These are phyloP conservation scores for Drosophila biarmipes DNA, from an alignment of 1,140 invertebrate genomes.

Conservation along the genomic window DNA sequence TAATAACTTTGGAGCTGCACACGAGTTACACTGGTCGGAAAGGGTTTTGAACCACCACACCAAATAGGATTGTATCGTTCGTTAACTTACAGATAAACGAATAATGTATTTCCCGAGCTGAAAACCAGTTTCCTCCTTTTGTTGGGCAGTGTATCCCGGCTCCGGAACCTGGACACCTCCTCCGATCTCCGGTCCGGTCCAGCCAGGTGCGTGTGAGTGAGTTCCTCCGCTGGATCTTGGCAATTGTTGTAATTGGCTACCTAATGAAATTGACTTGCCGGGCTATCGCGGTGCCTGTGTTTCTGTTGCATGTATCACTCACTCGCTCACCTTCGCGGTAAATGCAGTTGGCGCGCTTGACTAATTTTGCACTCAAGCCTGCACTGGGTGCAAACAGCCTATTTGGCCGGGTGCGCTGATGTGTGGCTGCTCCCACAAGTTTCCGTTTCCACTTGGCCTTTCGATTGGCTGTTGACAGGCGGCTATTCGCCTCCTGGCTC, in stretches of 20 bases:
- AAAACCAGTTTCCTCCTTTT: no score
- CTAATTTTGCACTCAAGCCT: conserved; percentile 61
- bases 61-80: no score
- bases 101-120: no score
- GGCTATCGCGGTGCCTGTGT: background rate
- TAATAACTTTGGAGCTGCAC: conserved; percentile 50
- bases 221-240: conserved; percentile 26
- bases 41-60: background rate
- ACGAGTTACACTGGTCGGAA: conserved; percentile 26
- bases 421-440: conserved; percentile 56
- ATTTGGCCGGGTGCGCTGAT: conserved; percentile 27
- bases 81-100: no score
- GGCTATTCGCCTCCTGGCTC: background rate
- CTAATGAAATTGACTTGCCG: conserved; percentile 60
- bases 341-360: conserved; percentile 63
- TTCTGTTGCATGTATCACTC: conserved; percentile 26
- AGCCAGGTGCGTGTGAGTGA: conserved; percentile 27
- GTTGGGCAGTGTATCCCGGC: background rate
- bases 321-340: conserved; percentile 59
- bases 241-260: conserved; percentile 62
- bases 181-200: conserved; percentile 31
- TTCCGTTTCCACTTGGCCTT: conserved; percentile 51
- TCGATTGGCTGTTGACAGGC: conserved; percentile 32
- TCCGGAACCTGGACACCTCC: conserved; percentile 15
- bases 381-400: conserved; percentile 47